Base-by-base conservation (phyloP, 2,888 invertebrate genomes). In the Amblyteles armatorius region DNA sequence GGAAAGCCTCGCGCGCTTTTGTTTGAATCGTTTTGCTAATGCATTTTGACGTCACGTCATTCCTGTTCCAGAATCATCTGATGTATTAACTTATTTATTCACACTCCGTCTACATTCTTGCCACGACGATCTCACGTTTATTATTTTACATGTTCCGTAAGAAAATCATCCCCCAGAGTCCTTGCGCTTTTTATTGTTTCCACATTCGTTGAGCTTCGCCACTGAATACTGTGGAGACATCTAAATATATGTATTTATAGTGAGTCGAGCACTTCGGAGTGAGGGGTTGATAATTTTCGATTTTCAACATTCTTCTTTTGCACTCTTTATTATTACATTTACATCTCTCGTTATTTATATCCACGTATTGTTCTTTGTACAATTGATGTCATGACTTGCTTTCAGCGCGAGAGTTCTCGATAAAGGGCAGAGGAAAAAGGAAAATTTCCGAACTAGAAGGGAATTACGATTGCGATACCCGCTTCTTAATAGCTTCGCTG, bases 401-500 rank as follows among this genome's bases (percentile, higher is more conserved):
- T 60, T 44, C 22, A 36, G 13, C 33, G 65, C 57, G 63, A 82
- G 50, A 29, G 26, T 76, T 71, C 40, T 82, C 77, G 82, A 71
- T 77, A 57, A 74, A 76, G 74, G 68, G 68, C 50, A 74, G 74
- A 44, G 60, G 74, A 60, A 50, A 50, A 74, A 81, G 50, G 48
- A 74, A 69, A 81, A 40, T 50, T 74, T 52, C 48, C 74, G 48
- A 29, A 74, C 48, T 67, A 40, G 67, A 67, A 67, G 77, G 77
- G 67, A 69, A 79, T 33, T 16, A 29, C 52, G 52, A 67, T 67
- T 50, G 77, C 67, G 77, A 22, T 79, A 82, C 65, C 63, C 81
- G 69, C 71, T 81, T 81, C 78, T 73, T 77, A 67, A 68, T 72
- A 82, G 78, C 77, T 76, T 78, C 81, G 74, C 67, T 73, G 67